Percentiles rank a stretch among this genome's conserved stretches.
Conservation (phyloP, 2,797 vertebrate genomes). For the Menidia menidia region DNA sequence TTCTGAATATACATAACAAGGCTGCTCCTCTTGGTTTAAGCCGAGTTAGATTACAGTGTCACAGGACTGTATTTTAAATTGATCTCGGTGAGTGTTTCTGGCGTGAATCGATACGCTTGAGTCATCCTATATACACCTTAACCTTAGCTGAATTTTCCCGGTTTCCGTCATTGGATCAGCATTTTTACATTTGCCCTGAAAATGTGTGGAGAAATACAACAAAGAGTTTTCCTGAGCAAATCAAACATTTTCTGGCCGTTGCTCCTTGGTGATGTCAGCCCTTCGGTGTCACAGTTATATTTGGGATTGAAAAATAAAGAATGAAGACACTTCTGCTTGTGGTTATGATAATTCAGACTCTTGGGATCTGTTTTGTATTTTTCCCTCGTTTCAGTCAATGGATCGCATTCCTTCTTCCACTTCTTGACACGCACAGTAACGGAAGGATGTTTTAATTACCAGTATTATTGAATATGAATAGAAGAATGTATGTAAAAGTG, state of each 20-base stretch:
- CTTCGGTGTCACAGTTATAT: neutral
- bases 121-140: no score
- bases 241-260: no score
- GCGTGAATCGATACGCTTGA: no score
- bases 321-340: neutral
- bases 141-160: no score
- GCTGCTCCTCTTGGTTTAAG: neutral
- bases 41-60: neutral
- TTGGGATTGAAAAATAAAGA: neutral
- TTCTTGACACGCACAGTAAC: neutral
- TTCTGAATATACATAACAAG: neutral
- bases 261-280: no score
- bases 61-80: no score
- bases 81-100: neutral
- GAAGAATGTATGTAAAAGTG: no score
- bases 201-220: no score
- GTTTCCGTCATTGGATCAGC: no score
- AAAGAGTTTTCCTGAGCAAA: no score
- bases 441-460: neutral
- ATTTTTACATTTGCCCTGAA: no score
- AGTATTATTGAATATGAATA: no score
- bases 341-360: slow-evolving; percentile 3
- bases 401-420: slow-evolving; percentile 4
- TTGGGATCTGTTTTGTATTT: slow-evolving; percentile 1
- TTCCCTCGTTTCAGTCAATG: neutral